phyloP scores from a whole-genome alignment of 2,888 invertebrate species.

The Chaitophorus viminalis region DNA sequence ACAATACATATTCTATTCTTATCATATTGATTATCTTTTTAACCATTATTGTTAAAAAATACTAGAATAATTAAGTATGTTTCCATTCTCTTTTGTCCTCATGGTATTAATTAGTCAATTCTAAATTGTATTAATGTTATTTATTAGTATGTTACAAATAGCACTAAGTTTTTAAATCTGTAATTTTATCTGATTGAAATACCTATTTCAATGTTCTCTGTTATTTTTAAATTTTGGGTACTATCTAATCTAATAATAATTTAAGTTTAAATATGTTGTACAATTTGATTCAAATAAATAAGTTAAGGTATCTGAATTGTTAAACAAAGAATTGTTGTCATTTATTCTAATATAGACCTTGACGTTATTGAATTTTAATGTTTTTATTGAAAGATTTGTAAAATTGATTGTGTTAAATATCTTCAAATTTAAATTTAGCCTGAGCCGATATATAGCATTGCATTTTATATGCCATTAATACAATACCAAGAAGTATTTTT shows the following conservation, averaged over 20 bases:
- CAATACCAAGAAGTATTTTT: too few species aligned
- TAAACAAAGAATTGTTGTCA: too few species aligned
- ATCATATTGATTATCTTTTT: constrained; percentile 25
- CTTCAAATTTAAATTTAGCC: too few species aligned
- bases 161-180: not conserved
- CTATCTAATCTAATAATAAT: not conserved
- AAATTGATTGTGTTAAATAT: not conserved
- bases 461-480: too few species aligned
- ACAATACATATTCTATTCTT: constrained; percentile 10
- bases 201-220: not conserved
- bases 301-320: too few species aligned
- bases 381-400: not conserved
- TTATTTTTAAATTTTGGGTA: not conserved
- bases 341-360: not conserved
- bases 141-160: constrained; percentile 11
- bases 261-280: not conserved
- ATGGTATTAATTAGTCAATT: not conserved
- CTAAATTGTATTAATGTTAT: not conserved
- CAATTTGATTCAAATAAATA: not conserved
- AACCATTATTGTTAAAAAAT: not conserved
- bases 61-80: not conserved
- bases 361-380: not conserved
- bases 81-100: too few species aligned
- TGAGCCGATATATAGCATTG: too few species aligned
- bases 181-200: not conserved